Percentiles rank a stretch among this genome's conserved stretches.
phyloP scores from a whole-genome alignment of 2,113 vertebrate genomes.

The Epinephelus fuscoguttatus region DNA sequence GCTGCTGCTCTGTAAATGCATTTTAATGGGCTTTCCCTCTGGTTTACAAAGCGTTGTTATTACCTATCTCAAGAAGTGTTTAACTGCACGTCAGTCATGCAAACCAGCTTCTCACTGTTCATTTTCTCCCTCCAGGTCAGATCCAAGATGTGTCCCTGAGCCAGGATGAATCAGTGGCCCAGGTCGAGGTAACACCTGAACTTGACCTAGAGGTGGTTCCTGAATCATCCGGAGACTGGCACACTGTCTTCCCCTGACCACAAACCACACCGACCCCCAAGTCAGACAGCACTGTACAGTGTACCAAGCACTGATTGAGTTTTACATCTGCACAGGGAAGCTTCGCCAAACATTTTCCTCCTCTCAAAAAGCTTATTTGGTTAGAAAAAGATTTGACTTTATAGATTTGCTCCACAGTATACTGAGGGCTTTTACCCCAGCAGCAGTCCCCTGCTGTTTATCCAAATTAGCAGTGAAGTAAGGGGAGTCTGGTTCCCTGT shows the following conservation, averaged over 20 bases:
- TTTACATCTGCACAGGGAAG: conserved; percentile 5
- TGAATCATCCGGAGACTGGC: conserved; percentile 75
- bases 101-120: not conserved
- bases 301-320: conserved; percentile 11
- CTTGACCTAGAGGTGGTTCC: conserved; percentile 80
- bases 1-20: conserved; percentile 1
- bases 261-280: not conserved
- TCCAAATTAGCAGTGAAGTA: conserved; percentile 48
- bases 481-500: conserved; percentile 50
- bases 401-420: conserved; percentile 3
- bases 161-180: conserved; percentile 51
- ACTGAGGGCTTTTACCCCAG: conserved; percentile 2
- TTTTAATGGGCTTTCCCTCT: conserved; percentile 22
- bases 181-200: conserved; percentile 70
- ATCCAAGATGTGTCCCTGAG: conserved; percentile 68
- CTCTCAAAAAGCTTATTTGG: conserved; percentile 8
- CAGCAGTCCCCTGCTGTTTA: conserved; percentile 20
- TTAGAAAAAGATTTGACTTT: not conserved
- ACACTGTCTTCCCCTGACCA: conserved; percentile 73
- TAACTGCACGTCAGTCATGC: not conserved
- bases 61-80: not conserved
- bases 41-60: not conserved
- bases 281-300: not conserved
- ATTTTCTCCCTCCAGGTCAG: conserved; percentile 63
- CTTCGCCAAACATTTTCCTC: conserved; percentile 25